A percentile compares a stretch with the other conserved stretches of the same genome.
These are phyloP conservation scores for Pseudomyrmex cubaensis DNA, from an alignment of 1,140 invertebrate genomes.

Conservation along the genomic window DNA sequence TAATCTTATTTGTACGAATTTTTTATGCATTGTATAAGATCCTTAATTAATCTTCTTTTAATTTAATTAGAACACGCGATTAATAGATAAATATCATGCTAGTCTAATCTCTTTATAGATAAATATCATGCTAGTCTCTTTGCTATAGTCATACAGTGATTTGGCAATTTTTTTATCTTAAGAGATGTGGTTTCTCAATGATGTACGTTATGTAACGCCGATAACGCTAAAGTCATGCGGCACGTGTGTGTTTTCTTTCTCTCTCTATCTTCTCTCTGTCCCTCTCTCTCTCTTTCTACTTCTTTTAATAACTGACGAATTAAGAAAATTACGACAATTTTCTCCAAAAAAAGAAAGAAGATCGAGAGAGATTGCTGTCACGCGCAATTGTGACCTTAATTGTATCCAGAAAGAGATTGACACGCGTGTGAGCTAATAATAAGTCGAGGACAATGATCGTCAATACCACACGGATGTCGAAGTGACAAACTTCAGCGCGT, in stretches of 20 bases:
- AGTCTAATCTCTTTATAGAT: no score
- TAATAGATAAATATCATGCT: no score
- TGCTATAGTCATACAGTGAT: no score
- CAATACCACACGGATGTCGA: slow-evolving; percentile 38
- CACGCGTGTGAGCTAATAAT: not conserved
- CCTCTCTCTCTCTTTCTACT: not conserved
- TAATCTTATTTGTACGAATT: no score
- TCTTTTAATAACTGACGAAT: not conserved
- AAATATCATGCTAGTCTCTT: no score
- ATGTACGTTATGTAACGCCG: no score
- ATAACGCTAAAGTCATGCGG: not conserved
- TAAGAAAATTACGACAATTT: slow-evolving; percentile 8
- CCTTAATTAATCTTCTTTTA: no score
- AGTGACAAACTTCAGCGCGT: slow-evolving; percentile 23
- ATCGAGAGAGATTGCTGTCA: not conserved
- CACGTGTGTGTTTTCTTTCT: not conserved
- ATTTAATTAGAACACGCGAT: no score
- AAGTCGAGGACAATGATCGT: slow-evolving; percentile 25
- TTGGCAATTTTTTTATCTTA: no score
- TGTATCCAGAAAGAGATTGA: slow-evolving; percentile 47
- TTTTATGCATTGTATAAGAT: no score
- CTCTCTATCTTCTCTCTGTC: not conserved
- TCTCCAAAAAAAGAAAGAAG: not conserved
- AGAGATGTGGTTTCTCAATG: no score
- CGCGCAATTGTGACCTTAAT: slow-evolving; percentile 45